Evolutionary conservation across 2,113 vertebrate genomes (phyloP).

Genomic region (Apteryx owenii): DNA sequence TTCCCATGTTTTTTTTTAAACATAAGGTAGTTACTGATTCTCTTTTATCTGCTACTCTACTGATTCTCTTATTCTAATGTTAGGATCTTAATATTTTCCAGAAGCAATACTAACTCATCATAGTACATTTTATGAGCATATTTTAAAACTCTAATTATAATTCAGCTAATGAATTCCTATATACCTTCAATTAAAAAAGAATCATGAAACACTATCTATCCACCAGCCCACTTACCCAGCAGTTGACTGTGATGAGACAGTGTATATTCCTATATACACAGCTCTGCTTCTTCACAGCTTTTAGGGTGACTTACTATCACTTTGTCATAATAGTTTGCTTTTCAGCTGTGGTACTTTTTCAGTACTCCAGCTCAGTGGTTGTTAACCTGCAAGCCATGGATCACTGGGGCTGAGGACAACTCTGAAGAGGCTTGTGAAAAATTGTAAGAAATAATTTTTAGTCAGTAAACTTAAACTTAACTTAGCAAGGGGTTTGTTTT

Average conservation of each 20-base stretch:
- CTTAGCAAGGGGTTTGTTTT: not conserved
- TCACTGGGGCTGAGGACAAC: not conserved
- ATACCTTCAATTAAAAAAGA: slow-evolving; percentile 18
- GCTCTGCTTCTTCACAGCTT: not conserved
- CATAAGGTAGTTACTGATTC: not conserved
- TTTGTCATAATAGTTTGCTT: not conserved
- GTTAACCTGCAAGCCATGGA: not conserved
- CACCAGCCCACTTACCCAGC: not conserved
- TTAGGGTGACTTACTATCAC: not conserved
- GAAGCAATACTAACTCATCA: not conserved
- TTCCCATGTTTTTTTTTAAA: not conserved
- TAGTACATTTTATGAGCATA: not conserved
- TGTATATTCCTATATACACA: not conserved
- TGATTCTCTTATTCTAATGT: not conserved
- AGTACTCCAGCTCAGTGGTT: not conserved
- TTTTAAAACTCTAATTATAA: slow-evolving; percentile 19
- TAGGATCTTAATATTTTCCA: slow-evolving; percentile 1
- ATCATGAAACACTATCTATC: not conserved
- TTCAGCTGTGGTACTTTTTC: not conserved
- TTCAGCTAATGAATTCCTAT: not conserved
- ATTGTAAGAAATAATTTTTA: not conserved
- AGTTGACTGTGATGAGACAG: not conserved
- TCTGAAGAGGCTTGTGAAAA: not conserved
- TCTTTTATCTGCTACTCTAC: not conserved
- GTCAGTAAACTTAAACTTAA: not conserved